Evolutionary conservation across 2,888 invertebrate species (phyloP), one percentile per base, ranked within the genome.

Genomic region (Silvanus unidentatus): DNA sequence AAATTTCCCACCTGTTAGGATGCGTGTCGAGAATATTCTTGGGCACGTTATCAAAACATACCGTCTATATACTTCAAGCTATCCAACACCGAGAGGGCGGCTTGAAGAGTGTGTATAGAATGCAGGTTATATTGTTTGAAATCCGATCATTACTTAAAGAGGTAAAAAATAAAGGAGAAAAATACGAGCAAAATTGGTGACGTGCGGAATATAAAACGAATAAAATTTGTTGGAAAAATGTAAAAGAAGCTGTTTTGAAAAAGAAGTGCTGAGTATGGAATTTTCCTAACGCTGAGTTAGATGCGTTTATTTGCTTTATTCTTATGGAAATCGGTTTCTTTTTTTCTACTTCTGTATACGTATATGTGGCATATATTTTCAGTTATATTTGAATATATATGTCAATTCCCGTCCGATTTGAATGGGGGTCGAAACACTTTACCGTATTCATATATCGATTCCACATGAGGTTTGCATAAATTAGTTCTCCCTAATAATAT

Each of bases 241-340:
- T 44, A 48, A 50, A 48, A 44, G 48, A 41, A 47, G 39, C 44
- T 43, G 37, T 42, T 42, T 36, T 43, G 36, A 36, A 43, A 36
- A 42, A 45, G 44, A 53, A 52, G 32, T 47, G 53, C 55, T 55
- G 55, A 48, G 51, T 53, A 46, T 51, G 47, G 51, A 53, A 44
- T 52, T 55, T 46, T 43, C 44, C 53, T 53, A 55, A 48, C 50
- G 55, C 55, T 53, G 55, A 55, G 48, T 50, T 52, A 40, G 53
- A 50, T 53, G 52, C 53, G 55, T 53, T 55, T 55, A 55, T 55
- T 53, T 55, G 52, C 53, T 55, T 55, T 55, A 55, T 55, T 55
- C 55, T 51, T 43, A 55, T 55, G 51, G 50, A 52, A 55, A 55
- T 52, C 43, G 52, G 44, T 43, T 49, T 41, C 45, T 49, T 54